Evolutionary conservation across 2,888 invertebrate genomes (phyloP).

Genomic region (Gastrophysa polygoni): DNA sequence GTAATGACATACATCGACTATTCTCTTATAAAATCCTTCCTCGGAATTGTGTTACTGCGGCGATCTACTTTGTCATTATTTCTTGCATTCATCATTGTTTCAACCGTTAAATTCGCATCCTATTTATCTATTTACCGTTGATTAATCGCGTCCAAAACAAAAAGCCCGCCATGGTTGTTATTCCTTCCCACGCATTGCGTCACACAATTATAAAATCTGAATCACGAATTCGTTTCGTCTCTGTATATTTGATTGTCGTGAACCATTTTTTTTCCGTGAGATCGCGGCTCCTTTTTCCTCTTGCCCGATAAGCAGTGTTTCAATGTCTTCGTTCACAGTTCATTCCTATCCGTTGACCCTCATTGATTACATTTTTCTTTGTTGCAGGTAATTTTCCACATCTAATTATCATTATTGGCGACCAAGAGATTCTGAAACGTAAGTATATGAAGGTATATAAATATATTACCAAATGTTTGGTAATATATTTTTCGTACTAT

Average conservation of each 20-base stretch:
- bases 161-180: background rate
- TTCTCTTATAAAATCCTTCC: background rate
- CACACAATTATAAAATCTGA: background rate
- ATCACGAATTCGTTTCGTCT: background rate
- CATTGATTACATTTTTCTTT: too few species aligned
- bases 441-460: too few species aligned
- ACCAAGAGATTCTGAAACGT: too few species aligned
- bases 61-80: background rate
- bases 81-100: conserved; percentile 1
- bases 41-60: background rate
- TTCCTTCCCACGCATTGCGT: background rate
- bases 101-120: background rate
- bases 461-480: too few species aligned
- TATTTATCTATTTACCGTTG: background rate
- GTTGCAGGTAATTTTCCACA: too few species aligned
- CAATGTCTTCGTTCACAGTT: too few species aligned
- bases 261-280: background rate
- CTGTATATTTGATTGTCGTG: background rate
- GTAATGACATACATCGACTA: too few species aligned
- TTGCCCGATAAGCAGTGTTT: too few species aligned
- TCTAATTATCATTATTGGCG: too few species aligned
- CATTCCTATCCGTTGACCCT: too few species aligned
- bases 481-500: too few species aligned
- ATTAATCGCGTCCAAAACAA: background rate
- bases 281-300: background rate